phyloP scores from a whole-genome alignment of 2,797 vertebrate species.

The Etheostoma perlongum region DNA sequence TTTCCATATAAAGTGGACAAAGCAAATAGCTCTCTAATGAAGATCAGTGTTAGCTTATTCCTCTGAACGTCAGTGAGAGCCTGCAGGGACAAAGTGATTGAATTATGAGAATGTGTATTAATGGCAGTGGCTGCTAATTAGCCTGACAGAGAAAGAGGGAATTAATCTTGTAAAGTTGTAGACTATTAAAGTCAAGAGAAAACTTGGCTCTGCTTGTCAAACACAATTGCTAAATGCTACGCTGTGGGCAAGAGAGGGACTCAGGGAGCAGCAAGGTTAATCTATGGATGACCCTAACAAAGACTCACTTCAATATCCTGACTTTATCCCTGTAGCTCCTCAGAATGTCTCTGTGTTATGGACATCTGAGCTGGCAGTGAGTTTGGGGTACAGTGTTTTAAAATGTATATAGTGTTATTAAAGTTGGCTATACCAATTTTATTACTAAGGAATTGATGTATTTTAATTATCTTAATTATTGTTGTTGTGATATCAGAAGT shows the following conservation, averaged over 20 bases:
- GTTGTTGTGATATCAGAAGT: not conserved
- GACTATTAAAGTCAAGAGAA: conserved; percentile 40
- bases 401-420: not conserved
- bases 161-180: conserved; percentile 68
- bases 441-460: not conserved
- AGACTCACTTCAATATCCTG: conserved; percentile 14
- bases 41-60: conserved; percentile 72
- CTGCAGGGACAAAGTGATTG: conserved; percentile 77
- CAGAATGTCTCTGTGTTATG: not conserved
- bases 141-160: conserved; percentile 51
- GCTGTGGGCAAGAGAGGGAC: conserved; percentile 16
- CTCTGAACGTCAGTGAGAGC: conserved; percentile 56
- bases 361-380: not conserved
- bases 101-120: conserved; percentile 71
- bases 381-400: not conserved
- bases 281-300: conserved; percentile 31
- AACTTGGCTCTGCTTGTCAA: conserved; percentile 41
- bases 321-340: not conserved
- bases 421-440: not conserved
- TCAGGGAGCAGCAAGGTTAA: conserved; percentile 41
- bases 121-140: conserved; percentile 72
- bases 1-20: conserved; percentile 71
- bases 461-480: not conserved
- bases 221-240: conserved; percentile 27
- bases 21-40: conserved; percentile 64